These are phyloP conservation scores for Cyanoderma ruficeps DNA, from an alignment of 2,113 vertebrate genomes.

Conservation along the genomic window DNA sequence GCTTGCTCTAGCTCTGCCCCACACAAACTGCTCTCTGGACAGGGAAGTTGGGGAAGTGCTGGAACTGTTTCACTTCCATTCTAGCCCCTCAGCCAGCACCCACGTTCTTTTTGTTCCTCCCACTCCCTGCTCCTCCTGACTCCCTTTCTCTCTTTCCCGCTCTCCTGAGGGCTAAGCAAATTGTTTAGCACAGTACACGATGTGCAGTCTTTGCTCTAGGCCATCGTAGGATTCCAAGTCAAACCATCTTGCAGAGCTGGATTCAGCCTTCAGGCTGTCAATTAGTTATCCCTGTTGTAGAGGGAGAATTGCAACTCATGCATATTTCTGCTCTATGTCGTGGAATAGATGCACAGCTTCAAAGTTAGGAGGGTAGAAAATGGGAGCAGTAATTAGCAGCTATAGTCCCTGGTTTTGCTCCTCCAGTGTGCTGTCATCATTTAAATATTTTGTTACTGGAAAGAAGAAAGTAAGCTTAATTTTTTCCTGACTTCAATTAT, in stretches of 20 bases:
- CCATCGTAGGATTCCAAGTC: not conserved
- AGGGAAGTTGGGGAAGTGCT: not conserved
- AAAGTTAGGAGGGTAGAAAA: constrained; percentile 27
- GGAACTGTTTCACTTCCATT: not conserved
- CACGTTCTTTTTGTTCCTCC: not conserved
- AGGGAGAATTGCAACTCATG: not conserved
- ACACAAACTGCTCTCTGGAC: not conserved
- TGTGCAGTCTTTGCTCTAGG: not conserved
- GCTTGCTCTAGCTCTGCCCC: not conserved
- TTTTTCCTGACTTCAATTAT: constrained; percentile 9
- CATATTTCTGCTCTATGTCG: constrained; percentile 28
- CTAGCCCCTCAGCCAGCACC: not conserved
- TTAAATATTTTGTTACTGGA: constrained; percentile 35
- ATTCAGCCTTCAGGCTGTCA: constrained; percentile 15
- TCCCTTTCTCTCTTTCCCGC: not conserved
- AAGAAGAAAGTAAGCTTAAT: constrained; percentile 23
- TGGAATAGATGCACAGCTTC: constrained; percentile 4
- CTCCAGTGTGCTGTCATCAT: constrained; percentile 6
- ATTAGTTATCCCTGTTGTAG: constrained; percentile 1
- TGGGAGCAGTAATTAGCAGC: constrained; percentile 18
- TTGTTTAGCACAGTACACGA: not conserved
- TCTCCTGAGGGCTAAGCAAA: not conserved
- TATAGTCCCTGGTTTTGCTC: not conserved
- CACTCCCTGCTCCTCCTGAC: not conserved
- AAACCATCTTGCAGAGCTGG: not conserved